Conservation (phyloP, 2,888 invertebrate species). For the Meiosimyza platycephala region DNA sequence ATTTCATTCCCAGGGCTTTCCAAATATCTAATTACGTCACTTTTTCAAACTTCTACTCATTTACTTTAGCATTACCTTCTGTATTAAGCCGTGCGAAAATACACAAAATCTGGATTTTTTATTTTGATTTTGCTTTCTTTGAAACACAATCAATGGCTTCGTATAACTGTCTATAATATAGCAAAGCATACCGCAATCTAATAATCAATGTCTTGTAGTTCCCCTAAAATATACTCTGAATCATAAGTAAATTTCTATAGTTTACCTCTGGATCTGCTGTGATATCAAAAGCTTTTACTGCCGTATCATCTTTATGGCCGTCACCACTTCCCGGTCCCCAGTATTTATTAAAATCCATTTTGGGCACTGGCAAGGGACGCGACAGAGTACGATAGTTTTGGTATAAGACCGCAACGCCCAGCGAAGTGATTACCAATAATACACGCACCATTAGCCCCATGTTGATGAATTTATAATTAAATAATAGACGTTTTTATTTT, state of each 20-base stretch:
- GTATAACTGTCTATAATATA: too few species aligned
- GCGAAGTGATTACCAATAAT: conserved; percentile 51
- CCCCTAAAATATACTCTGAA: not conserved
- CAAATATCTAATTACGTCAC: too few species aligned
- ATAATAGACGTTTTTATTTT: not conserved
- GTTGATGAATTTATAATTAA: not conserved
- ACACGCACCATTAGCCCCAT: conserved; percentile 52
- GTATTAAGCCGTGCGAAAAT: too few species aligned
- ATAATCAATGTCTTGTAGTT: not conserved
- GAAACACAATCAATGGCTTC: too few species aligned
- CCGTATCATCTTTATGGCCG: conserved; percentile 58
- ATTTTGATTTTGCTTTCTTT: too few species aligned
- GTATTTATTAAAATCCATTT: conserved; percentile 59
- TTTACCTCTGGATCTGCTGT: conserved; percentile 55
- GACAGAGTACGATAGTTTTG: conserved; percentile 59
- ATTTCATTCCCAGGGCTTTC: too few species aligned
- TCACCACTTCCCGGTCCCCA: conserved; percentile 62
- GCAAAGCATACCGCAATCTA: too few species aligned
- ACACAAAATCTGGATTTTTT: too few species aligned
- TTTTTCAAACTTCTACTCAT: too few species aligned
- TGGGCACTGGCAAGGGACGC: conserved; percentile 57
- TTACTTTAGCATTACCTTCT: too few species aligned
- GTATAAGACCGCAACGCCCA: conserved; percentile 55
- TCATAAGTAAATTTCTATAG: not conserved
- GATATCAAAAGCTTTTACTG: conserved; percentile 58